A percentile compares a stretch with the other conserved stretches of the same genome.
phyloP scores from a whole-genome alignment of 2,797 vertebrate genomes.

The Gymnodraco acuticeps region DNA sequence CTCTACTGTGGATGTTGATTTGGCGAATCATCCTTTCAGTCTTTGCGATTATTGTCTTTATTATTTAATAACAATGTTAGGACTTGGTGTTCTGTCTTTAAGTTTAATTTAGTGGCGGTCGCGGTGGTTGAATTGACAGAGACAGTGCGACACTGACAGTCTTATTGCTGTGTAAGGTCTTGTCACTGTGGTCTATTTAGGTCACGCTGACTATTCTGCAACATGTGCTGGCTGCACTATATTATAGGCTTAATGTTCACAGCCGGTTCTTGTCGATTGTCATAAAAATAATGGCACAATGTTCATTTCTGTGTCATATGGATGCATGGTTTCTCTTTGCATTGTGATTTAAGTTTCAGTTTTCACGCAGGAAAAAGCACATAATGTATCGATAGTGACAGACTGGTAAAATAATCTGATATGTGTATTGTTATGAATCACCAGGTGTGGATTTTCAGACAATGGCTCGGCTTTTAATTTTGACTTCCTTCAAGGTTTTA shows the following conservation, averaged over 20 bases:
- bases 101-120: slow-evolving; percentile 13
- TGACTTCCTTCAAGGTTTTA: background rate
- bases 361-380: background rate
- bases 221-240: slow-evolving; percentile 22
- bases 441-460: background rate
- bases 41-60: background rate
- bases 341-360: background rate
- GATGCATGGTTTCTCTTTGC: background rate
- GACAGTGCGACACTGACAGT: slow-evolving; percentile 8
- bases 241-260: slow-evolving; percentile 1
- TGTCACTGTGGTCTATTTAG: slow-evolving; percentile 52
- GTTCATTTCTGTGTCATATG: too few relatives aligned
- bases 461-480: background rate
- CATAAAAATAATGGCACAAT: background rate
- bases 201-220: slow-evolving; percentile 45
- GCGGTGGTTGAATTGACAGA: slow-evolving; percentile 10
- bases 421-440: background rate
- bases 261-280: background rate
- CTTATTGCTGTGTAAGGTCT: slow-evolving; percentile 34
- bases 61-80: background rate
- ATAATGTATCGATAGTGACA: too few relatives aligned
- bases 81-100: slow-evolving; percentile 24
- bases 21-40: background rate
- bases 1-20: background rate
- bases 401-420: background rate